Evolutionary conservation across 2,113 vertebrate species (phyloP), one percentile per base, ranked within the genome.

Genomic region (Girardinichthys multiradiatus): DNA sequence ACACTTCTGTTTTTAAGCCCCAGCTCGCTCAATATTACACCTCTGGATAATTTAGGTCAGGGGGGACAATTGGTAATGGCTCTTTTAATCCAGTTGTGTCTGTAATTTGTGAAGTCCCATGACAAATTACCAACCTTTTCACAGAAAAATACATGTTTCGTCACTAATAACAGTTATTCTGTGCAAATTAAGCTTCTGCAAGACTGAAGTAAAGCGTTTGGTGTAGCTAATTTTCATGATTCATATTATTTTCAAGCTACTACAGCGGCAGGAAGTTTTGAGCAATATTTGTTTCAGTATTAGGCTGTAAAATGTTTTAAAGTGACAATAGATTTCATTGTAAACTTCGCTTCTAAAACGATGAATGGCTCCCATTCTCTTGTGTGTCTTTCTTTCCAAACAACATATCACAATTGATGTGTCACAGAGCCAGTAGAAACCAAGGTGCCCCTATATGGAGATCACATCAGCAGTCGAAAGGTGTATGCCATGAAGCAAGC

Each of bases 401-500:
- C 87, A 65, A 94, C 95, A 57, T 95, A 95, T 28, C 92, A 91
- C 0, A 95, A 95, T n/a, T 74, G 95, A 94, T 4, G 90, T 0
- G 91, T 94, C 82, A 91, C 95, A 0, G 96, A 96, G 45, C 93
- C 96, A 51, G 13, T 93, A 67, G 86, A 93, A 0, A 92, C 94
- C 80, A 98, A 97, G 89, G 90, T 93, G 70, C 91, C 89, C 35
- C 87, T 97, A 75, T 95, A 95, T 0, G 84, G 87, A 54, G 92
- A 89, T 81, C 91, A 92, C 76, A 90, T 95, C 70, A 89, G 81
- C 82, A 96, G 95, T 64, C 93, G 94, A 69, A 99, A 99, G 85
- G 95, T 88, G 0, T 92, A 95, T 73, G 98, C 98, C 0, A 90
- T 98, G 93, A 96, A 93, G 68, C 80, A 82, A 27, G 92, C 91